Percentiles rank a stretch among this genome's conserved stretches.
These are phyloP conservation scores for Stenurella melanura DNA, from an alignment of 2,888 invertebrate species.

Conservation along the genomic window DNA sequence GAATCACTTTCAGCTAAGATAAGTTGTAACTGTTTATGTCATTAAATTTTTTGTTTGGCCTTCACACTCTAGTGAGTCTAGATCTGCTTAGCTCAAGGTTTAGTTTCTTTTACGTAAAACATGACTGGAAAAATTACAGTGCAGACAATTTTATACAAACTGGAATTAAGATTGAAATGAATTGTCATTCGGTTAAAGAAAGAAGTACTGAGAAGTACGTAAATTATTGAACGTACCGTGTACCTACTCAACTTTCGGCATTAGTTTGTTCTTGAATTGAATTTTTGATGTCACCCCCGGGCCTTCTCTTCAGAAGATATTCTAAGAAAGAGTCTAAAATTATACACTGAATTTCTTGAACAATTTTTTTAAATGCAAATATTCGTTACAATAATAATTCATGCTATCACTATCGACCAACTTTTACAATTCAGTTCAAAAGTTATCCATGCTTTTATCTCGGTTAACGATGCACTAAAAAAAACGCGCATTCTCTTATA, in stretches of 20 bases:
- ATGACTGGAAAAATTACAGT: constrained; percentile 10
- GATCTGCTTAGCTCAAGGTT: constrained; percentile 42
- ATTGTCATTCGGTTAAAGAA: not conserved
- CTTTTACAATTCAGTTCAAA: no score
- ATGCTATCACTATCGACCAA: no score
- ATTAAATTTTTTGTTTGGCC: constrained; percentile 42
- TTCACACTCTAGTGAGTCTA: constrained; percentile 43
- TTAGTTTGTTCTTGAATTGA: not conserved
- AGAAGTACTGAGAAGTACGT: not conserved
- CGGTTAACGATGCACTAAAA: no score
- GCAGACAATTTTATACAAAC: not conserved
- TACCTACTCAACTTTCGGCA: no score
- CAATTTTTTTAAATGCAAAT: no score
- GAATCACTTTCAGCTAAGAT: constrained; percentile 37
- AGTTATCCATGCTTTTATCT: no score
- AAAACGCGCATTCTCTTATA: not conserved
- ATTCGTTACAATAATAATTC: no score
- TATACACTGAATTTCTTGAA: no score
- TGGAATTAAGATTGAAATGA: not conserved
- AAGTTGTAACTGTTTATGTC: constrained; percentile 41
- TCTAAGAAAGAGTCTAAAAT: no score
- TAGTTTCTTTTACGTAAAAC: constrained; percentile 35
- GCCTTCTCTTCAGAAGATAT: no score
- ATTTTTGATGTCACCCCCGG: not conserved
- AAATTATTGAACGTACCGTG: not conserved